A percentile compares a stretch with the other conserved stretches of the same genome.
Conservation (phyloP, 2,797 vertebrate genomes). For the Falco peregrinus region DNA sequence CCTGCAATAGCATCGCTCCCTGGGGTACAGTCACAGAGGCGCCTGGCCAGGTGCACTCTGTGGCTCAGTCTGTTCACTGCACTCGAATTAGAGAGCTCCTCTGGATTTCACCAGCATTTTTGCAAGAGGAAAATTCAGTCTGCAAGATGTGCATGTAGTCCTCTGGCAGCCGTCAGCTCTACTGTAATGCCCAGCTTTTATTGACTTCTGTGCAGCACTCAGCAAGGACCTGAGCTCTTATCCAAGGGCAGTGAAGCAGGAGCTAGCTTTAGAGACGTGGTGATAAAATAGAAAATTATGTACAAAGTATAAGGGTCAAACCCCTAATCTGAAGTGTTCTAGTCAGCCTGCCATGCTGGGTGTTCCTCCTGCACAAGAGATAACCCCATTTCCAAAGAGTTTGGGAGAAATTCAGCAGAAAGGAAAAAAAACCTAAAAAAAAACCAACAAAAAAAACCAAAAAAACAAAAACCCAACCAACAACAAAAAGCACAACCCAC, state of each 20-base stretch:
- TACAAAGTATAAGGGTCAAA: conserved; percentile 51
- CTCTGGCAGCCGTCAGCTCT: not conserved
- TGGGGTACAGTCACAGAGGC: not conserved
- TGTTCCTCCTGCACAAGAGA: not conserved
- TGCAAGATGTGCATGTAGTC: fast-evolving
- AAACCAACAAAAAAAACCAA: not conserved
- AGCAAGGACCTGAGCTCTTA: not conserved
- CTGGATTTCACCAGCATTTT: not conserved
- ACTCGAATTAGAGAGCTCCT: not conserved
- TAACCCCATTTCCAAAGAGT: conserved; percentile 37
- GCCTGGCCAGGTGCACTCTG: not conserved
- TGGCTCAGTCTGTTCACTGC: fast-evolving
- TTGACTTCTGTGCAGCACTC: not conserved
- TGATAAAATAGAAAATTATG: conserved; percentile 59
- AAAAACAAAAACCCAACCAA: too few relatives aligned
- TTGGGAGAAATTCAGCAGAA: not conserved
- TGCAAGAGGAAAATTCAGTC: not conserved
- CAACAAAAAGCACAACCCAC: not conserved
- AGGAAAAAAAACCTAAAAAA: not conserved
- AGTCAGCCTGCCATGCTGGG: conserved; percentile 29
- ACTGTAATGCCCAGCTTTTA: not conserved
- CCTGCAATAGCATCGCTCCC: fast-evolving
- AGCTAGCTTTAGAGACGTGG: not conserved
- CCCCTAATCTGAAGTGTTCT: conserved; percentile 34
- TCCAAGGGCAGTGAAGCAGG: conserved; percentile 6